phyloP scores from a whole-genome alignment of 2,113 vertebrate species.

The Limnothrissa miodon region DNA sequence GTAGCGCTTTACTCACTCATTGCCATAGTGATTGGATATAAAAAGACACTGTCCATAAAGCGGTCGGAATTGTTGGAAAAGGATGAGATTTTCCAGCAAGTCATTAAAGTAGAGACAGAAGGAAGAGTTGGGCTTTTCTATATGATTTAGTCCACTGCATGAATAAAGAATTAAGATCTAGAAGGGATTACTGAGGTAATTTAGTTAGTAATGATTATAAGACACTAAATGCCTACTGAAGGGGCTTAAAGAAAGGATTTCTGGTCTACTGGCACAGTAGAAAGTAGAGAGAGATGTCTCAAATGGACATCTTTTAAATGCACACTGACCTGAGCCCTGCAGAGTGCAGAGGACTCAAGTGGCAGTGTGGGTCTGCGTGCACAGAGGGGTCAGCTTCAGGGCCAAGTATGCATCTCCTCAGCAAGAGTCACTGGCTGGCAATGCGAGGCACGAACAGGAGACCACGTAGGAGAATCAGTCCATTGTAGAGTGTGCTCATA shows the following conservation, averaged over 20 bases:
- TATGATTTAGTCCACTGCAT: not conserved
- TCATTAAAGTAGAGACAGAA: not conserved
- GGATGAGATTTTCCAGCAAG: not conserved
- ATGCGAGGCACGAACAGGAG: constrained; percentile 47
- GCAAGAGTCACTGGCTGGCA: constrained; percentile 49
- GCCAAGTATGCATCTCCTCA: constrained; percentile 33
- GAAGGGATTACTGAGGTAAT: not conserved
- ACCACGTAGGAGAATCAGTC: constrained; percentile 55
- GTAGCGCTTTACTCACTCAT: constrained; percentile 46
- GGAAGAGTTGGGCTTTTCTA: not conserved
- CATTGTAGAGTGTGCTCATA: constrained; percentile 58
- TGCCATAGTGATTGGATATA: constrained; percentile 20
- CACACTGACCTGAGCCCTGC: constrained; percentile 46
- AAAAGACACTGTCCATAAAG: not conserved
- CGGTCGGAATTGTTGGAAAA: not conserved
- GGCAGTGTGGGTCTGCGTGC: constrained; percentile 31
- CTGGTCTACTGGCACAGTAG: not conserved
- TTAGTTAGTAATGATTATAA: not conserved
- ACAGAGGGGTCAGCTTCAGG: constrained; percentile 42
- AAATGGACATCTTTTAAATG: constrained; percentile 9
- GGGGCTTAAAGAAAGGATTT: not conserved
- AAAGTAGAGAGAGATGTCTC: not conserved
- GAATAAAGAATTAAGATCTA: not conserved
- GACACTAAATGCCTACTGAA: too few species aligned
- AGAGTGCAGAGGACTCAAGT: constrained; percentile 36